Percentiles rank a stretch among this genome's conserved stretches.
Conservation (phyloP, 1,140 invertebrate genomes). For the Megathymus violae region DNA sequence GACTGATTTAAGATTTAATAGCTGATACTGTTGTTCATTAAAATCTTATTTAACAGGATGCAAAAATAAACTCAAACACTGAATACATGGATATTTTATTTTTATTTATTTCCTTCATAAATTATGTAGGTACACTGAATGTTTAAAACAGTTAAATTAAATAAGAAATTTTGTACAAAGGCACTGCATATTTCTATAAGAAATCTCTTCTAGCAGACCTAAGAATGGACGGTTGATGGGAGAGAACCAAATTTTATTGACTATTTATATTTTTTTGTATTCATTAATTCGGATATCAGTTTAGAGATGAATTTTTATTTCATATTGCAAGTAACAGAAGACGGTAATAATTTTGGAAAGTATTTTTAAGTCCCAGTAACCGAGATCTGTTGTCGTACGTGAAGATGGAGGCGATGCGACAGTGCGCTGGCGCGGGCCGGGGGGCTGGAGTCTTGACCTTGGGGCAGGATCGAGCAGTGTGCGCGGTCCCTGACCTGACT, state of each 20-base stretch:
- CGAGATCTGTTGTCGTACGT: slow-evolving; percentile 46
- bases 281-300: neutral
- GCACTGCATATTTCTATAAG: no score
- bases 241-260: no score
- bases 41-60: neutral
- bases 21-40: neutral
- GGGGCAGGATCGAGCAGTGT: slow-evolving; percentile 77
- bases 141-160: no score
- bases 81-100: no score
- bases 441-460: slow-evolving; percentile 74
- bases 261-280: neutral
- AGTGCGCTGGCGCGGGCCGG: slow-evolving; percentile 46
- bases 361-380: slow-evolving; percentile 48
- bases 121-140: no score
- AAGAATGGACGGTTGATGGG: no score
- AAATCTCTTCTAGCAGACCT: no score
- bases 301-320: neutral
- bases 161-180: no score
- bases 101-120: no score
- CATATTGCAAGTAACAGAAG: neutral
- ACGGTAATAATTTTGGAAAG: neutral
- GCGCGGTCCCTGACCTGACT: slow-evolving; percentile 82
- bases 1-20: slow-evolving; percentile 5
- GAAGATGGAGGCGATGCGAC: slow-evolving; percentile 58
- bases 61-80: no score